Conservation (phyloP, 2,888 invertebrate species). For the Drosophila seclusa region DNA sequence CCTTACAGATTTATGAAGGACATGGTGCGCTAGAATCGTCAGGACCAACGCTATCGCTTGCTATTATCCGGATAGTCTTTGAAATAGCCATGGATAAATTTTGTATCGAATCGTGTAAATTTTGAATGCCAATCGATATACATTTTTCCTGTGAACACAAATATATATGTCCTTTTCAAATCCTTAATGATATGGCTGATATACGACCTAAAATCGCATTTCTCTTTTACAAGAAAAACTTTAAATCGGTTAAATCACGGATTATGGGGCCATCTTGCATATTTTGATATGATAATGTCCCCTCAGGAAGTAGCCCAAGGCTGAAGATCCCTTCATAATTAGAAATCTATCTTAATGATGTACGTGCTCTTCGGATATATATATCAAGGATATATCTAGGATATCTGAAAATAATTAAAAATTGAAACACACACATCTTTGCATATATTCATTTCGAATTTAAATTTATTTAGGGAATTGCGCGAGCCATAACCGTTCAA, state of each 20-base stretch:
- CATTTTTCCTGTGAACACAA: neutral
- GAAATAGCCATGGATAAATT: neutral
- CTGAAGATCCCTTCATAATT: neutral
- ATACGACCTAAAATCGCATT: neutral
- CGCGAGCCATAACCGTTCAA: slow-evolving; percentile 9
- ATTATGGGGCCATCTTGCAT: neutral
- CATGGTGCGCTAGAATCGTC: neutral
- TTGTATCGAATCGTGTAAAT: neutral
- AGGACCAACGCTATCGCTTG: neutral
- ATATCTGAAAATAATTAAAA: neutral
- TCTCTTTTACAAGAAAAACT: neutral
- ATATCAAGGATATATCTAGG: neutral
- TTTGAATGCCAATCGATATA: neutral
- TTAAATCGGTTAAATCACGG: neutral
- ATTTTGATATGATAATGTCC: neutral
- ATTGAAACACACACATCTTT: neutral
- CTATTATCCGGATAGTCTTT: neutral
- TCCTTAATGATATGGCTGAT: neutral
- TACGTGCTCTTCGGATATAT: neutral
- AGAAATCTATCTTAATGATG: neutral
- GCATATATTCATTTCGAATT: slow-evolving; percentile 3
- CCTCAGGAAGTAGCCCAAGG: neutral
- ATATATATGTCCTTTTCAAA: neutral
- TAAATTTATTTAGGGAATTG: slow-evolving; percentile 9
- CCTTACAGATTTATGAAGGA: neutral